Evolutionary conservation across 2,888 invertebrate species (phyloP), one percentile per base, ranked within the genome.

Genomic region (Notocelia uddmanniana): DNA sequence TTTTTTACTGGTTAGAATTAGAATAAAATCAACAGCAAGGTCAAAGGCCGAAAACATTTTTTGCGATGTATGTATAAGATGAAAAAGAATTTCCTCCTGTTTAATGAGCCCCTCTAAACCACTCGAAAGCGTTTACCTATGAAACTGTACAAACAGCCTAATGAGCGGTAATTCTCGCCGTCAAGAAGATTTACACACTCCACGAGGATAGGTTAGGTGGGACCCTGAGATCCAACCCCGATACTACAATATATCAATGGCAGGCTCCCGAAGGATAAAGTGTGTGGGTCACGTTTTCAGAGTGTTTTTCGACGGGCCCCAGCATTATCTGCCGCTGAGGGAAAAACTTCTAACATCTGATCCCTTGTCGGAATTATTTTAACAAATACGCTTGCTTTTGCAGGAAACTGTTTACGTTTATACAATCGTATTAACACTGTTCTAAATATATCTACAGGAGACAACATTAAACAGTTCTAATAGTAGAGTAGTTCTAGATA

Each of bases 281-380:
- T 84, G 86, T 84, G 82, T 83, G 83, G 88, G 86, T 90, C 90
- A 91, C 90, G 90, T 90, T 86, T 83, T 78, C 80, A 81, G 82
- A 88, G 85, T 90, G 90, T 89, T 91, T 90, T 89, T 85, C 88
- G 80, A 85, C 83, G 80, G 81, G 86, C 86, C 87, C 83, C 76
- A 77, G 79, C 83, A 85, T 87, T 88, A 88, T 85, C 85, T 80
- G 78, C 78, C 81, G 79, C 79, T 78, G 78, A 81, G 79, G 81
- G 82, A 83, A 84, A 81, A 82, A 81, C 78, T 80, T 82, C 73
- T 73, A 80, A 79, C 81, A 83, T 80, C 78, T 80, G 80, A 79
- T 77, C 78, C 78, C 76, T 66, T 68, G 67, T 71, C 31, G 58
- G 62, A 62, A 70, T 71, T 74, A 71, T 68, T 74, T 74, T 67